Base-by-base conservation (phyloP, 2,797 vertebrate genomes). In the Nannoperca obscura region DNA sequence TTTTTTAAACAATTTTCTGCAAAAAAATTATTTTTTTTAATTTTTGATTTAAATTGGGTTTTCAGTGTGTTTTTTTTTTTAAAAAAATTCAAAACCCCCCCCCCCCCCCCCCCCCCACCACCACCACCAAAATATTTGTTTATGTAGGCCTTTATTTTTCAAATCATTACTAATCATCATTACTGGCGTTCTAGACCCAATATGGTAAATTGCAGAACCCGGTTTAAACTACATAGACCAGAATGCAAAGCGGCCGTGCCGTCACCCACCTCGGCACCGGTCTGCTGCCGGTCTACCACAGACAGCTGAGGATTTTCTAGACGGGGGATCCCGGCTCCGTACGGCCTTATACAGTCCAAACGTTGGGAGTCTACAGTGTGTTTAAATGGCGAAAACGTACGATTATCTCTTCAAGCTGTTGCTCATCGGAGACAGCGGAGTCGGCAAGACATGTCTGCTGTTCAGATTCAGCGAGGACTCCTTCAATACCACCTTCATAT, bases 401-500 rank as follows among this genome's bases (percentile, higher is more conserved):
- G 98, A 99, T 91, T 99, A 99, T 89, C 96, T 99, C 12, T 99
- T 99, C 89, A 99, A 99, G 91, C 95, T 99, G 93, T 92, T 98
- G 95, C 96, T 99, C 22, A 98, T 99, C 86, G 97, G 98, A 44
- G 98, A 99, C 92, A 98, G 97, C 78, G 98, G 98, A 53, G 98
- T 99, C 63, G 98, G 98, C 36, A 99, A 99, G 95, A 98, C 97
- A 90, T 99, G 97, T 91, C 94, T 97, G 83, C 96, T 99, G 59
- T 99, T 98, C 95, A 96, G 97, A 84, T 99, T 99, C 95, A 97
- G 96, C 91, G 98, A 99, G 93, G 97, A 99, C 93, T 97, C 97
- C 83, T 99, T 99, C 93, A 99, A 98, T 78, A 97, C 97, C 95
- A 98, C 98, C 93, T 98, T 98, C 95, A 99, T 98, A 88, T 99